phyloP scores from a whole-genome alignment of 2,797 vertebrate genomes.

The Helarctos malayanus region DNA sequence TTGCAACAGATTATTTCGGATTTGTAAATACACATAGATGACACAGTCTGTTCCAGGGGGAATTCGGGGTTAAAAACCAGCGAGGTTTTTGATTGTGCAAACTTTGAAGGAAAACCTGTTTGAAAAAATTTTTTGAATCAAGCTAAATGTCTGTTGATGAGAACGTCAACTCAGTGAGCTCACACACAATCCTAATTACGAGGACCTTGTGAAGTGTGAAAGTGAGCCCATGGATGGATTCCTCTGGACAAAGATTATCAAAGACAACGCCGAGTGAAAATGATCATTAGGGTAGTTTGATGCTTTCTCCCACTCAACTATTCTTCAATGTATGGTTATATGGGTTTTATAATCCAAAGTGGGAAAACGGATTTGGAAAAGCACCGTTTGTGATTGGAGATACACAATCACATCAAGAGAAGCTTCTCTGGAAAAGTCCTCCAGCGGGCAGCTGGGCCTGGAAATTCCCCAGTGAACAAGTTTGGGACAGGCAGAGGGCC shows the following conservation, averaged over 20 bases:
- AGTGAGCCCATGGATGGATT: background rate
- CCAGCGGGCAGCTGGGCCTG: background rate
- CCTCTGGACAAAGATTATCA: background rate
- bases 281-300: fast-evolving
- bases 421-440: background rate
- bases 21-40: background rate
- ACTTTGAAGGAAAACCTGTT: background rate
- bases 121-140: background rate
- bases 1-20: background rate
- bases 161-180: background rate
- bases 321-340: background rate
- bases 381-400: background rate
- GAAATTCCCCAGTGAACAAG: background rate
- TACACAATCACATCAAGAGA: background rate
- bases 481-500: background rate
- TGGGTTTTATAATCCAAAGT: background rate
- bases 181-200: fast-evolving
- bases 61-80: background rate
- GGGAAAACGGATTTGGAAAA: background rate
- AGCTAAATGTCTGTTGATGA: background rate
- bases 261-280: background rate
- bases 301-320: background rate
- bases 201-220: background rate
- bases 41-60: too few relatives aligned
- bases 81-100: background rate